Percentiles rank a stretch among this genome's conserved stretches.
phyloP scores from a whole-genome alignment of 2,888 invertebrate genomes.

The Pyrrhia umbra region DNA sequence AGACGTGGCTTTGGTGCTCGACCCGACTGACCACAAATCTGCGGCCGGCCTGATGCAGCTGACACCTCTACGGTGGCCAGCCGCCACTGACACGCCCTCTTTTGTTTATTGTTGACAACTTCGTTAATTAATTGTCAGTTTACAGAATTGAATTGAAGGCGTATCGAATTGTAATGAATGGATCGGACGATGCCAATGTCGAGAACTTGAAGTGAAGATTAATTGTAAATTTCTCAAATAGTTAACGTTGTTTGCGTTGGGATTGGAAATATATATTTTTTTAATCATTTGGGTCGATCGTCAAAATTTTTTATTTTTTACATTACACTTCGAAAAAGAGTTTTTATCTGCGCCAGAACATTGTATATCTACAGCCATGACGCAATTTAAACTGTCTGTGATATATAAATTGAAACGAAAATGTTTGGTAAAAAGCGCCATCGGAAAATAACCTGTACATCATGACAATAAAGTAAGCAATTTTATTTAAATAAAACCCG shows the following conservation, averaged over 20 bases:
- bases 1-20: conserved; percentile 70
- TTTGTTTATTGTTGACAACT: conserved; percentile 83
- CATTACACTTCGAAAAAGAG: not conserved
- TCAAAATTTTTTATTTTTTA: not conserved
- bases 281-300: not conserved
- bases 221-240: conserved; percentile 46
- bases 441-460: conserved; percentile 57
- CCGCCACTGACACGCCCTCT: conserved; percentile 78
- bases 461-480: conserved; percentile 61
- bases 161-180: conserved; percentile 52
- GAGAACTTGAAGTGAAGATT: conserved; percentile 41
- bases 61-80: conserved; percentile 77
- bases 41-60: conserved; percentile 79
- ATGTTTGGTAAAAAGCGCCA: conserved; percentile 38
- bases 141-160: conserved; percentile 57
- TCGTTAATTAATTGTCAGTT: conserved; percentile 78
- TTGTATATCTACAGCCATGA: not conserved
- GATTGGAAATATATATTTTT: not conserved
- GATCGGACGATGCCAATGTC: conserved; percentile 16
- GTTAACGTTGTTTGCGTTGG: conserved; percentile 21
- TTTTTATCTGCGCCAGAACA: not conserved
- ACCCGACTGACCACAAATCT: conserved; percentile 86
- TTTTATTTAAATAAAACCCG: conserved; percentile 70
- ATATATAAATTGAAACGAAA: conserved; percentile 45
- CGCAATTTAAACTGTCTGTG: conserved; percentile 34